Percentiles rank a stretch among this genome's conserved stretches.
Conservation (phyloP, 2,797 vertebrate species). For the Hydrophis major region DNA sequence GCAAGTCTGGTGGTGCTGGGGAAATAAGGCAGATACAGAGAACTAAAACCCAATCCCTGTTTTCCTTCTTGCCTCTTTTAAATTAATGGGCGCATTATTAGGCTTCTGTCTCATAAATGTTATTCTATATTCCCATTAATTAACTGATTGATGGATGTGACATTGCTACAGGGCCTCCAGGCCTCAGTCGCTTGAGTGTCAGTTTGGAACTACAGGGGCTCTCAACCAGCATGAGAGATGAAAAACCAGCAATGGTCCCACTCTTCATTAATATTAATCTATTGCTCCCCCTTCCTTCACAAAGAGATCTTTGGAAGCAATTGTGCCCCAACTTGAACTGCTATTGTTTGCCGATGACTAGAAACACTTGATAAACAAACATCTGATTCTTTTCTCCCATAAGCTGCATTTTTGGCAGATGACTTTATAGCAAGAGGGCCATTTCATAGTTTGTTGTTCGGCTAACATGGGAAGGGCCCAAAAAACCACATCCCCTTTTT, state of each 20-base stretch:
- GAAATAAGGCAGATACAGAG: background rate
- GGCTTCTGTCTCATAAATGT: background rate
- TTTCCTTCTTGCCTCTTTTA: background rate
- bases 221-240: background rate
- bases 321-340: background rate
- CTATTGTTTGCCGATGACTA: background rate
- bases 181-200: background rate
- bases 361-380: background rate
- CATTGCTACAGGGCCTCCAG: background rate
- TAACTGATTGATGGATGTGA: background rate
- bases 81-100: background rate
- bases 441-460: background rate
- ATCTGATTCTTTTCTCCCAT: background rate
- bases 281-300: background rate
- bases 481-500: background rate
- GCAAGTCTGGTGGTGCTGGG: background rate
- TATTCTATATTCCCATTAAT: background rate
- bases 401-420: background rate
- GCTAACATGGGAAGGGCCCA: background rate
- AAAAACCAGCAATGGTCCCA: background rate
- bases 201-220: background rate
- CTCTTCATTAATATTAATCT: background rate
- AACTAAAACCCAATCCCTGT: background rate
- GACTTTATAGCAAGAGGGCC: background rate
- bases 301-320: background rate